These are phyloP conservation scores for Erpobdella octoculata DNA, from an alignment of 2,888 invertebrate species.

Conservation along the genomic window DNA sequence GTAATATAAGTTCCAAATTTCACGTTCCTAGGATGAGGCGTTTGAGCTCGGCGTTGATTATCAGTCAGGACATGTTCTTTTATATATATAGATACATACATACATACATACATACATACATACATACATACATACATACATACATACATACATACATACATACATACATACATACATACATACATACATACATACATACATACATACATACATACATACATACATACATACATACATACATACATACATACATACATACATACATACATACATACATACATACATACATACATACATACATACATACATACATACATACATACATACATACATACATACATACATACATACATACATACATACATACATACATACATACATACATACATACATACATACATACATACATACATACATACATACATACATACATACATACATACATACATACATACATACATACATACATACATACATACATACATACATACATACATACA, in stretches of 20 bases:
- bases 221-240: not conserved
- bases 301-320: constrained; percentile 9
- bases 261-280: constrained; percentile 11
- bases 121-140: constrained; percentile 5
- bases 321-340: constrained; percentile 11
- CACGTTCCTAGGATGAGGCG: no score
- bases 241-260: constrained; percentile 8
- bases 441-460: constrained; percentile 28
- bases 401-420: constrained; percentile 23
- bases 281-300: not conserved
- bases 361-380: constrained; percentile 19
- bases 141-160: constrained; percentile 7
- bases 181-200: not conserved
- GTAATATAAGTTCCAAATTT: no score
- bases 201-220: not conserved
- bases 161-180: not conserved
- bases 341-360: constrained; percentile 18
- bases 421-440: constrained; percentile 28
- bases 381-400: constrained; percentile 16
- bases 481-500: constrained; percentile 29
- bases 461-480: constrained; percentile 28
- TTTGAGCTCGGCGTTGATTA: no score
- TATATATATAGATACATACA: no score
- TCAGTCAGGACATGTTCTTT: no score
- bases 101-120: not conserved